A percentile compares a stretch with the other conserved stretches of the same genome.
Evolutionary conservation across 2,888 invertebrate genomes (phyloP).

Genomic region (Caenorhabditis sp.): DNA sequence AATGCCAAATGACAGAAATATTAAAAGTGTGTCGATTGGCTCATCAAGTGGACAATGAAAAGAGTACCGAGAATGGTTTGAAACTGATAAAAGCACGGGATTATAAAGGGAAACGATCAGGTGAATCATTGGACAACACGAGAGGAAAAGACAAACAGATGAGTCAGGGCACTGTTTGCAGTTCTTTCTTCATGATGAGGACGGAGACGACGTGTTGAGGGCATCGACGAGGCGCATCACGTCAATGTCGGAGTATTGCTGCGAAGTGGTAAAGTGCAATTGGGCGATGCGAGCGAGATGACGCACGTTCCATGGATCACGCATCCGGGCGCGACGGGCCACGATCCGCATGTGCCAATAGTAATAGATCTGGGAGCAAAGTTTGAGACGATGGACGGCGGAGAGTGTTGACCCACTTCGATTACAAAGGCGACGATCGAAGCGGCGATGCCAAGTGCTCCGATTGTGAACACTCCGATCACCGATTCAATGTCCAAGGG

Average conservation of each 20-base stretch:
- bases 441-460: constrained; percentile 50
- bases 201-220: constrained; percentile 22
- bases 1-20: too few species aligned
- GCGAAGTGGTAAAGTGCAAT: constrained; percentile 55
- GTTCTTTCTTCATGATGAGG: constrained; percentile 14
- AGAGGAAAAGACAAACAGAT: constrained; percentile 32
- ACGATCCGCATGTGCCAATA: constrained; percentile 58
- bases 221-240: constrained; percentile 51
- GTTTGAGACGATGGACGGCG: neutral
- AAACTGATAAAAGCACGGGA: constrained; percentile 31
- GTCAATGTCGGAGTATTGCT: constrained; percentile 53
- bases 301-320: constrained; percentile 50
- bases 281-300: constrained; percentile 53
- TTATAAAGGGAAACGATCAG: constrained; percentile 13
- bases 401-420: constrained; percentile 53
- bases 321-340: constrained; percentile 39
- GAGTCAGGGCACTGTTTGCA: constrained; percentile 17
- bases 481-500: constrained; percentile 60
- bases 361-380: constrained; percentile 48
- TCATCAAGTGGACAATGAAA: neutral
- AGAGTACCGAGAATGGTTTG: constrained; percentile 3
- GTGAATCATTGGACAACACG: constrained; percentile 6
- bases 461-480: constrained; percentile 62
- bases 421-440: constrained; percentile 51
- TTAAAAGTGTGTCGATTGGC: too few species aligned